Percentiles rank a stretch among this genome's conserved stretches.
Conservation (phyloP, 2,888 invertebrate species). For the Apeira syringaria region DNA sequence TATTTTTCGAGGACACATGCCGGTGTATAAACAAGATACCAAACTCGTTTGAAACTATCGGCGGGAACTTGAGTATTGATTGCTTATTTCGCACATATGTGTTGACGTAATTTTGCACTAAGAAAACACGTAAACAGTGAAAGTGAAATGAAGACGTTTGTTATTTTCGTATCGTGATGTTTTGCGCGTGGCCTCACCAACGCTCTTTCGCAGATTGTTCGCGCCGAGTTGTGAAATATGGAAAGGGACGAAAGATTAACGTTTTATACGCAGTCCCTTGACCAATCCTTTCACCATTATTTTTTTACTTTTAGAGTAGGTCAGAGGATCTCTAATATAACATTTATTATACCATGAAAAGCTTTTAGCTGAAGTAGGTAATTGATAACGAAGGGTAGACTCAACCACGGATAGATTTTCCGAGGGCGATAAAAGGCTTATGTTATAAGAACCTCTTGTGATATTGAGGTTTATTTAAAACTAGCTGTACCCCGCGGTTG, state of each 20-base stretch:
- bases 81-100: constrained; percentile 44
- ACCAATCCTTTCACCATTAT: constrained; percentile 18
- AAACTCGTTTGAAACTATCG: constrained; percentile 57
- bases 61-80: constrained; percentile 39
- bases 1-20: constrained; percentile 73
- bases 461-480: no score
- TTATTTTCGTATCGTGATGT: constrained; percentile 37
- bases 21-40: constrained; percentile 60
- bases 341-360: background rate
- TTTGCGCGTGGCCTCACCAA: constrained; percentile 39
- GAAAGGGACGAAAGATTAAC: constrained; percentile 39
- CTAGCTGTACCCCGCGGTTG: no score
- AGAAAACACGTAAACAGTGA: constrained; percentile 38
- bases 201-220: constrained; percentile 30
- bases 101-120: constrained; percentile 32
- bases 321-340: background rate
- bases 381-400: background rate
- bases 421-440: constrained; percentile 29
- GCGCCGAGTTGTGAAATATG: constrained; percentile 45
- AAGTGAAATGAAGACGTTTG: constrained; percentile 39
- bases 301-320: background rate
- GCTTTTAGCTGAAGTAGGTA: background rate
- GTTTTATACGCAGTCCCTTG: constrained; percentile 27
- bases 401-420: constrained; percentile 2
- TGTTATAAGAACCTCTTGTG: no score